phyloP scores from a whole-genome alignment of 2,113 vertebrate species.

The Chionis minor region DNA sequence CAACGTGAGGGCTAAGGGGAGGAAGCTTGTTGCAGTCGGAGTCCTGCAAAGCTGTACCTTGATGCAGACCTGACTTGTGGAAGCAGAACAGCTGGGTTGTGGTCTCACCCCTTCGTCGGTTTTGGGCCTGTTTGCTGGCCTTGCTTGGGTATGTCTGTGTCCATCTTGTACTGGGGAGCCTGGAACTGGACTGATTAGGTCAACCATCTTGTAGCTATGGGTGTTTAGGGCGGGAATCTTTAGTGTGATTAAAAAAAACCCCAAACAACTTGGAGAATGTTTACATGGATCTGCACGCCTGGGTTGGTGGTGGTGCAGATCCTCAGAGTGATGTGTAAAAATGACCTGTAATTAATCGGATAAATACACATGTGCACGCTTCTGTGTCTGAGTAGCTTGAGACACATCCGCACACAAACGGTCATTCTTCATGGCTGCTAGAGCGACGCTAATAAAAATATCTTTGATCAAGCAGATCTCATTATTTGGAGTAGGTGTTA shows the following conservation, averaged over 20 bases:
- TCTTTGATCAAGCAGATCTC: neutral
- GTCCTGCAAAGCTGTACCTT: neutral
- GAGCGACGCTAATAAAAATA: neutral
- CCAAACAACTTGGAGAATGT: rapidly evolving
- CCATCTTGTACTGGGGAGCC: neutral
- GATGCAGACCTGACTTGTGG: neutral
- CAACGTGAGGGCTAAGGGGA: neutral
- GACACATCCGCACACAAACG: neutral
- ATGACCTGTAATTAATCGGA: neutral
- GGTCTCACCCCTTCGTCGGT: rapidly evolving
- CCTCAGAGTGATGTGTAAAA: neutral
- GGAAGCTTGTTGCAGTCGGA: neutral
- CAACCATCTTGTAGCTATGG: neutral
- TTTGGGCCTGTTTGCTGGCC: neutral
- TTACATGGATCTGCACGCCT: neutral
- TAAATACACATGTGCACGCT: rapidly evolving
- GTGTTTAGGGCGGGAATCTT: neutral
- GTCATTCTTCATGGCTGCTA: neutral
- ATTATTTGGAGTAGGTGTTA: neutral
- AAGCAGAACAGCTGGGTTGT: neutral
- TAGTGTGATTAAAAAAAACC: neutral
- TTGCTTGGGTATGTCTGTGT: neutral
- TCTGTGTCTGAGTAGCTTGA: neutral
- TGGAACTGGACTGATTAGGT: neutral
- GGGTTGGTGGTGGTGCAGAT: neutral